Evolutionary conservation across 2,113 vertebrate species (phyloP), one percentile per base, ranked within the genome.

Genomic region (Opisthocomus hoazin): DNA sequence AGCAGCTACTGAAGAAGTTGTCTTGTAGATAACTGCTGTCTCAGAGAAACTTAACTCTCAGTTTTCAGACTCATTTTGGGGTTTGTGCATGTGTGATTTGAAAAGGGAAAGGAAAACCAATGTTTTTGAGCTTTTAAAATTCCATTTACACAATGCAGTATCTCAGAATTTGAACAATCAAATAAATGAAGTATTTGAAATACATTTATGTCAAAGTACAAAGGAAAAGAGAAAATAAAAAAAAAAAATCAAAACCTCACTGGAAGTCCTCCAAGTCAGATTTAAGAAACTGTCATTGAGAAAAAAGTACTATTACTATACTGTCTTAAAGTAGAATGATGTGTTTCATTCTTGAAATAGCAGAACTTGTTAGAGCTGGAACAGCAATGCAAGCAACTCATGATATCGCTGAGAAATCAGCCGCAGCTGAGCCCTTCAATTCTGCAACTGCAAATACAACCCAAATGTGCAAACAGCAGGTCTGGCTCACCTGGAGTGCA

Each of bases 201-300:
- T 58, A 84, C 23, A 56, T 84, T 18, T 79, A 79, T 66, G 93
- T 91, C 81, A 73, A 90, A 90, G 57, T 53, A 73, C 22, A 94
- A 87, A 69, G 11, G n/a, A 13, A 84, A 86, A 71, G 23, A 69
- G 27, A 53, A 84, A 66, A 56, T 34, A 58, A 41, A 84, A 73
- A 91, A 56, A 21, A 84, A 84, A 73, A 91, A 56, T n/a, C 87
- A 53, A 93, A 93, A 87, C 88, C 82, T 75, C 80, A 77, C 5
- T 22, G 34, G n/a, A 86, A 76, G 26, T 27, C 17, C 39, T 51
- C 22, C 5, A 94, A 87, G 26, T 58, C 89, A 90, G 93, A 96
- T 96, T 96, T 91, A 77, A 96, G 74, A 94, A 82, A 84, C 53
- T 94, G 64, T 58, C 90, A 93, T 85, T 95, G 87, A 94, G 76